phyloP scores from a whole-genome alignment of 2,888 invertebrate species.

The Ormyrus thymus region DNA sequence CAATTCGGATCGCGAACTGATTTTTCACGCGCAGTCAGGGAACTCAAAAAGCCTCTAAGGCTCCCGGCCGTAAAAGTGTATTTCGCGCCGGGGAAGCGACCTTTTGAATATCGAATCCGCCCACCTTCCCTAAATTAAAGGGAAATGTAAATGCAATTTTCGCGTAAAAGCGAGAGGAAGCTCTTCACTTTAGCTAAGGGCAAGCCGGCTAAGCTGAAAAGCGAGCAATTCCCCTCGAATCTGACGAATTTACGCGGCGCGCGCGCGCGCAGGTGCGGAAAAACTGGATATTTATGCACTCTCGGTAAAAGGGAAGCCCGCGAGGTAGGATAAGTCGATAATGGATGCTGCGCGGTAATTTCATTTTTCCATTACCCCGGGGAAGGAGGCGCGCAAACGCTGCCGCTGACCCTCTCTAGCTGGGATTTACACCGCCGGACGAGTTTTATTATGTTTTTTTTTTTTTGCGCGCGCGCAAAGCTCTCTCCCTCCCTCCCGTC shows the following conservation, averaged over 20 bases:
- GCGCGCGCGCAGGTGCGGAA: neutral
- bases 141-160: constrained; percentile 45
- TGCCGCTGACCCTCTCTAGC: too few relatives aligned
- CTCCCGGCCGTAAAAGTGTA: constrained; percentile 17
- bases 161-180: constrained; percentile 19
- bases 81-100: constrained; percentile 21
- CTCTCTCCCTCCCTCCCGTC: neutral
- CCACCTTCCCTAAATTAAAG: constrained; percentile 39
- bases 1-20: too few relatives aligned
- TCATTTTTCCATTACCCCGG: constrained; percentile 40
- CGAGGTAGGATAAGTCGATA: constrained; percentile 34
- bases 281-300: neutral
- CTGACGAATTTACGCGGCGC: too few relatives aligned
- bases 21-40: neutral
- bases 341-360: constrained; percentile 37
- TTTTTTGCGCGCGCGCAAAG: too few relatives aligned
- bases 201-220: neutral
- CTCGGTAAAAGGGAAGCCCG: neutral
- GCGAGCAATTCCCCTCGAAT: too few relatives aligned
- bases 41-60: constrained; percentile 16
- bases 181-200: neutral
- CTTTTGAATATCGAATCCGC: constrained; percentile 40
- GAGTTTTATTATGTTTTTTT: too few relatives aligned
- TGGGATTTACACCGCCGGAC: too few relatives aligned
- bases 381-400: neutral